A percentile compares a stretch with the other conserved stretches of the same genome.
These are phyloP conservation scores for Drosophila gaucha DNA, from an alignment of 2,888 invertebrate species.

Conservation along the genomic window DNA sequence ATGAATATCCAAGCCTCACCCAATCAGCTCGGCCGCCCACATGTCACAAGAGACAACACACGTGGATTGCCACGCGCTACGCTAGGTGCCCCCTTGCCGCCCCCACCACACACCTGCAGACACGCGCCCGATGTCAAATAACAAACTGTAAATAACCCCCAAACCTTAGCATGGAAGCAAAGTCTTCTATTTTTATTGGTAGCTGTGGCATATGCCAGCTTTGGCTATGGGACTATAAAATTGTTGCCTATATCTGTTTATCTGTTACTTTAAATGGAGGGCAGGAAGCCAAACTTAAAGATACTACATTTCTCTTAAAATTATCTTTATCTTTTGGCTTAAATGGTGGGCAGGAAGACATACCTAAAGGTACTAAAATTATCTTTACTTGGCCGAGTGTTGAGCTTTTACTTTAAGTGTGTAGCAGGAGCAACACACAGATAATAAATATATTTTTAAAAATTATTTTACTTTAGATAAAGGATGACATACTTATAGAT, in stretches of 20 bases:
- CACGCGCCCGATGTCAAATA: not conserved
- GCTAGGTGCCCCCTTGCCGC: not conserved
- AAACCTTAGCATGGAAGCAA: not conserved
- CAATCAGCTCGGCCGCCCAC: conserved; percentile 9
- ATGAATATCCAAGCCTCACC: conserved; percentile 25
- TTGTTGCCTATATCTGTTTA: not conserved
- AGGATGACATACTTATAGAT: not conserved
- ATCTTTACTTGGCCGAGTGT: not conserved
- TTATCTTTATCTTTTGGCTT: too few relatives aligned
- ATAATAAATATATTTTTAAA: not conserved
- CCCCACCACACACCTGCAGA: not conserved
- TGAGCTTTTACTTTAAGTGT: not conserved
- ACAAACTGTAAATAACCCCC: conserved; percentile 10
- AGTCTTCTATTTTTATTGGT: conserved; percentile 7
- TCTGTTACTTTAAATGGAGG: not conserved
- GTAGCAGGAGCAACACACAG: not conserved
- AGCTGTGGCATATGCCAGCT: conserved; percentile 1
- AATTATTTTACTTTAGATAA: not conserved
- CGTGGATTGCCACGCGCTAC: conserved; percentile 59
- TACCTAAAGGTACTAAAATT: too few relatives aligned
- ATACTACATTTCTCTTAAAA: not conserved
- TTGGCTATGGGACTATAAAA: not conserved
- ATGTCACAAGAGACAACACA: conserved; percentile 43
- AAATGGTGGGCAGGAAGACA: not conserved
- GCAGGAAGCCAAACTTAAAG: not conserved